Evolutionary conservation across 2,113 vertebrate genomes (phyloP), one percentile per base, ranked within the genome.

Genomic region (Trinectes maculatus): DNA sequence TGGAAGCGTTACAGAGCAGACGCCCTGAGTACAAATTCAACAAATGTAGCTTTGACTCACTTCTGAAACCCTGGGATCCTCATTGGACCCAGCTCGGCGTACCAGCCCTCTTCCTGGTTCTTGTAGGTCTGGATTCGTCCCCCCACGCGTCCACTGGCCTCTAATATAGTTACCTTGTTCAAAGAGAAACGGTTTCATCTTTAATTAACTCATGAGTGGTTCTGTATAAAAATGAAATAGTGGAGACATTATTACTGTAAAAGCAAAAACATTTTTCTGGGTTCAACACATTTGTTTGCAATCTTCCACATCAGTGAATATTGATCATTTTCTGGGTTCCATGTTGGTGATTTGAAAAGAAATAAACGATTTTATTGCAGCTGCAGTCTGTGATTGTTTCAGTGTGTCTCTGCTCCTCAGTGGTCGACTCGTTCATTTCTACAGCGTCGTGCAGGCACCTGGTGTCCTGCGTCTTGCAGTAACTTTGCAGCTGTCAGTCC

Each of bases 71-170:
- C 40, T 1, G 85, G 85, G 66, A 86, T 84, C 75, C 85, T 82
- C 85, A 84, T 86, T 0, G 85, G 75, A 44, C 81, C 81, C n/a
- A 80, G 8, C 1, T 87, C 85, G 26, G 73, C 79, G 12, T 84
- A 82, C 85, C 85, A 87, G 48, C 85, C 85, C 1, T 82, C 73
- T 1, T 22, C 1, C 12, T 69, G n/a, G 44, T 84, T 46, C 58
- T 79, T 84, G 70, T 84, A 44, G 54, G 85, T 87, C n/a, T 75
- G 18, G 22, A 80, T 37, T 0, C 85, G 58, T 49, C 85, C 85
- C 52, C 85, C 82, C n/a, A 82, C 39, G 0, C 74, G 63, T n/a
- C 15, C 60, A 42, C 67, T 85, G 0, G 79, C 56, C 68, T 87
- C 85, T 2, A 85, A 0, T 3, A 87, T 47, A 26, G 80, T 85